Percentiles rank a stretch among this genome's conserved stretches.
phyloP scores from a whole-genome alignment of 2,888 invertebrate genomes.

The Cremastinae sp. region DNA sequence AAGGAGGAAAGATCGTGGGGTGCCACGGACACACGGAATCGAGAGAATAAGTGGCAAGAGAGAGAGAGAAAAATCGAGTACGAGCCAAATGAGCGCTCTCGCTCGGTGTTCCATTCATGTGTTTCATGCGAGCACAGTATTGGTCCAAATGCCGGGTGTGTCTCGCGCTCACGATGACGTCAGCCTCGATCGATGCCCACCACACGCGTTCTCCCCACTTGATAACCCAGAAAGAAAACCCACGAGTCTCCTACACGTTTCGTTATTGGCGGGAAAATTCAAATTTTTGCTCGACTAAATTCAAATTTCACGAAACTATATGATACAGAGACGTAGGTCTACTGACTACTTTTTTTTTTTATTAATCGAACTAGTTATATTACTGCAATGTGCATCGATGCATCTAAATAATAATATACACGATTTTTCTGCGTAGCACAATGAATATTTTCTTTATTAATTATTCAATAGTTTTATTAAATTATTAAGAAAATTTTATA shows the following conservation, averaged over 20 bases:
- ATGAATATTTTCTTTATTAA: no score
- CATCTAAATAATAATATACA: no score
- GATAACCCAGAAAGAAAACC: slow-evolving; percentile 25
- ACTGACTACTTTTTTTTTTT: no score
- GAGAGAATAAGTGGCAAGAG: slow-evolving; percentile 12
- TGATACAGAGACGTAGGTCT: no score
- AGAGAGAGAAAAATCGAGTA: slow-evolving; percentile 28
- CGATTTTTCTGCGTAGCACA: no score
- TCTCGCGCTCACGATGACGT: slow-evolving; percentile 68
- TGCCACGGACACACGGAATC: slow-evolving; percentile 17
- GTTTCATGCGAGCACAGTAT: slow-evolving; percentile 62
- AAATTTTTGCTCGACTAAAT: slow-evolving; percentile 4
- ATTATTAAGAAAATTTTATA: no score
- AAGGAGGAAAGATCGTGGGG: slow-evolving; percentile 9
- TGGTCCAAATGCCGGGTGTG: slow-evolving; percentile 73
- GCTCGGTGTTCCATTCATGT: slow-evolving; percentile 70
- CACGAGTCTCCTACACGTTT: background rate
- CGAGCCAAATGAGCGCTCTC: slow-evolving; percentile 34
- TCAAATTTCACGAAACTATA: no score
- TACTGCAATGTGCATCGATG: no score
- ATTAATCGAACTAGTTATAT: no score
- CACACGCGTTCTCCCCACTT: slow-evolving; percentile 36
- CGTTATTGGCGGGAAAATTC: slow-evolving; percentile 61
- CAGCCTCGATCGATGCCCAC: slow-evolving; percentile 69
- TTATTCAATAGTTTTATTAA: no score